Percentiles rank a stretch among this genome's conserved stretches.
phyloP scores from a whole-genome alignment of 2,113 vertebrate genomes.

The Sinocyclocheilus anophthalmus region DNA sequence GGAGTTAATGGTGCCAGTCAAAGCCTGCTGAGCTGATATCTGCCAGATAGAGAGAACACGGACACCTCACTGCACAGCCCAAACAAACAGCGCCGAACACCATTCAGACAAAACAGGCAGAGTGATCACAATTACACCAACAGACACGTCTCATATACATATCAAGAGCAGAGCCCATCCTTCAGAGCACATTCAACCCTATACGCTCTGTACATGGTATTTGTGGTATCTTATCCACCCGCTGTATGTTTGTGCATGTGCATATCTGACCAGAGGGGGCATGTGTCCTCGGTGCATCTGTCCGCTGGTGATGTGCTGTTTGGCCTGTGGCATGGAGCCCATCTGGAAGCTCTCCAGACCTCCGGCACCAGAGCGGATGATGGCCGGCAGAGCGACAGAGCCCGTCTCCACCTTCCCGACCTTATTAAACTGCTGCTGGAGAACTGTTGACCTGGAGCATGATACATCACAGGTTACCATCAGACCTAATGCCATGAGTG shows the following conservation, averaged over 20 bases:
- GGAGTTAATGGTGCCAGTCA: constrained; percentile 96
- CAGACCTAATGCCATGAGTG: too few relatives aligned
- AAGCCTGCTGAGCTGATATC: constrained; percentile 95
- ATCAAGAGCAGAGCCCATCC: background rate
- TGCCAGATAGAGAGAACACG: constrained; percentile 55
- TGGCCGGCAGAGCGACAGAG: constrained; percentile 90
- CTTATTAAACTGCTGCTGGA: constrained; percentile 94
- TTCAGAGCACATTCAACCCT: background rate
- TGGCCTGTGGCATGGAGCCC: constrained; percentile 95
- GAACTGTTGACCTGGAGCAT: constrained; percentile 79
- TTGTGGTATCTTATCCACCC: too few relatives aligned
- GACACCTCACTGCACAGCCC: background rate
- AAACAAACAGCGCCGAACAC: background rate
- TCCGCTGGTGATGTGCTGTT: constrained; percentile 91
- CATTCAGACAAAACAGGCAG: background rate
- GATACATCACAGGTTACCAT: background rate
- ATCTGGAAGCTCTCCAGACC: constrained; percentile 92
- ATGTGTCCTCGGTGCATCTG: constrained; percentile 98
- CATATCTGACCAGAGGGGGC: constrained; percentile 89
- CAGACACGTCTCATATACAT: background rate
- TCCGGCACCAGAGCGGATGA: constrained; percentile 92
- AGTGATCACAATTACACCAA: background rate
- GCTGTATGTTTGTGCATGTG: background rate
- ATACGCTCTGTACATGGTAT: background rate
- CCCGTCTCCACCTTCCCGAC: constrained; percentile 88